phyloP scores from a whole-genome alignment of 2,113 vertebrate species.

The Stomatorhinus ivindoensis region DNA sequence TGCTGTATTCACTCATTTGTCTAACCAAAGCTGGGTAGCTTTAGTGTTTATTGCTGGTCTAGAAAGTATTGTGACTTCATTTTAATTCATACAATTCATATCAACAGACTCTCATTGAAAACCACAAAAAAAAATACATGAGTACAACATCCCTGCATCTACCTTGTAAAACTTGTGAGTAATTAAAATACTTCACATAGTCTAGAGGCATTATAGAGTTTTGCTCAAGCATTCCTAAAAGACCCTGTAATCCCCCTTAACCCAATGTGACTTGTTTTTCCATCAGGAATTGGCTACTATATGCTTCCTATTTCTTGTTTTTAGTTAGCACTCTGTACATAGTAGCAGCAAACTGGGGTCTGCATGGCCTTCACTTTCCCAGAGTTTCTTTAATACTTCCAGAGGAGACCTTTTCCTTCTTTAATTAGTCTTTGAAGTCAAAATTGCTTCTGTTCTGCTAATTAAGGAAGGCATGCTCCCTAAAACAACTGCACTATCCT shows the following conservation, averaged over 20 bases:
- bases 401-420: not conserved
- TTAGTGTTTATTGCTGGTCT: not conserved
- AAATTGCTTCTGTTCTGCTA: not conserved
- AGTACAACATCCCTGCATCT: not conserved
- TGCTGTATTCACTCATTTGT: not conserved
- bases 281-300: not conserved
- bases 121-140: not conserved
- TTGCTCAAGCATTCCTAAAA: not conserved
- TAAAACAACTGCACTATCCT: not conserved
- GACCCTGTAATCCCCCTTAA: not conserved
- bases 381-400: not conserved
- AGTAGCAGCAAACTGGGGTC: not conserved
- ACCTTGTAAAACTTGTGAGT: not conserved
- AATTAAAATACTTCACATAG: conserved; percentile 7
- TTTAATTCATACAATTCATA: not conserved
- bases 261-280: not conserved
- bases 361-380: not conserved
- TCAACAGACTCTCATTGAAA: not conserved
- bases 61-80: not conserved
- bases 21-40: not conserved
- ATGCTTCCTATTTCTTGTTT: not conserved
- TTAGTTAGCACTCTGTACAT: not conserved
- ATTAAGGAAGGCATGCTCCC: not conserved
- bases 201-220: not conserved
- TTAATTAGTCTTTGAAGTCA: not conserved